Evolutionary conservation across 1,140 invertebrate genomes (phyloP), one percentile per base, ranked within the genome.

Genomic region (Plectus sambesii): DNA sequence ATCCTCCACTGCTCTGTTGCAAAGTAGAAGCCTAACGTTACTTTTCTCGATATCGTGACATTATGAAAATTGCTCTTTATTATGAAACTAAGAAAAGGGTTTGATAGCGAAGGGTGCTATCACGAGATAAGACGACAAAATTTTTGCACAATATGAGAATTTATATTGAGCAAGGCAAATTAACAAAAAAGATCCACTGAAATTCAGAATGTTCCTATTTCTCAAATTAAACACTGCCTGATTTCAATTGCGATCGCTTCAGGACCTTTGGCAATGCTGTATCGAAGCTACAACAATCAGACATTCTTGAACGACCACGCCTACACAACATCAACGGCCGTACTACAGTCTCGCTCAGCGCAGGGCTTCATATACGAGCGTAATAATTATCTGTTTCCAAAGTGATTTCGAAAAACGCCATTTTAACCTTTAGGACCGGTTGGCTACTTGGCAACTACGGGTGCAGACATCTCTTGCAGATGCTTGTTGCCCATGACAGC

Each of bases 241-340:
- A 2, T 41, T 36, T 20, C 49, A 47, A 27, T 51, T 47, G 6
- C 25, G 53, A 17, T 51, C 26, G 5, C 40, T 59, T 59, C 30
- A 58, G 61, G 61, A 20, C 33, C 50, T 17, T 17, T 63, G 15
- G 20, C 39, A 5, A 52, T 37, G 17, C 26, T 63, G 5, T 59
- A 47, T 25, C 53, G 58, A 2, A 50, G 53, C 6, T 59, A 53
- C 30, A 63, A 63, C 27, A 49, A 63, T 27, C 49, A 63, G 22
- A 23, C 48, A 3, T 44, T 46, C 25, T 45, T 61, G 5, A 61
- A 49, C 15, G 55, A 61, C 37, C 61, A 61, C 42, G 60, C 60
- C 25, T 63, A 63, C 47, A 63, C 61, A n/a, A 58, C 60, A 8
- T 60, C 62, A 30, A 23, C 49, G 8, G 30, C 61, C 8, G 61